Evolutionary conservation across 1,140 invertebrate genomes (phyloP).

Genomic region (Leptonema lineaticorne): DNA sequence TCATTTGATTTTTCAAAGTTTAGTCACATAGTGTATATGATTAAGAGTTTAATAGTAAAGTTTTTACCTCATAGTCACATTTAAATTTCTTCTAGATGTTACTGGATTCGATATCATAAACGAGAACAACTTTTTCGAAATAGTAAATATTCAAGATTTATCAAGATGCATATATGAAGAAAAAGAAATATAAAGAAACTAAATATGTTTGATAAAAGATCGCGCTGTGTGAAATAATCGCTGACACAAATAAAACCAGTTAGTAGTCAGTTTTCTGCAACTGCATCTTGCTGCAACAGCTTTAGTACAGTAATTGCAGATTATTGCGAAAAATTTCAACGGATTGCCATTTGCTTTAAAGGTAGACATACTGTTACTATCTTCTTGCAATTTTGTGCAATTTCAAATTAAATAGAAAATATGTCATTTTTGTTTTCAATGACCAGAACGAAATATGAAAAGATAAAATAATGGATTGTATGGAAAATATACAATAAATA

Average conservation of each 20-base stretch:
- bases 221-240: too few relatives aligned
- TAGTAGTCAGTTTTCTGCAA: background rate
- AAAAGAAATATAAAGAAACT: background rate
- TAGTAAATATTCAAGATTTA: background rate
- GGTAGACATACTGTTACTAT: too few relatives aligned
- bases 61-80: background rate
- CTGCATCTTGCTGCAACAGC: conserved; percentile 1
- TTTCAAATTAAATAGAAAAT: background rate
- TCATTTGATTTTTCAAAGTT: too few relatives aligned
- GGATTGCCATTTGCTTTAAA: too few relatives aligned
- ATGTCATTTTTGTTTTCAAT: background rate
- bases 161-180: background rate
- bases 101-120: background rate
- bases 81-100: background rate
- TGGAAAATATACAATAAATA: too few relatives aligned
- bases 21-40: too few relatives aligned
- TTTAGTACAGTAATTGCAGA: background rate
- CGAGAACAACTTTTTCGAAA: too few relatives aligned
- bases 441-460: too few relatives aligned
- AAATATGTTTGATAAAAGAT: too few relatives aligned
- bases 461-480: too few relatives aligned
- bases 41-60: too few relatives aligned
- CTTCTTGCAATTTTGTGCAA: background rate
- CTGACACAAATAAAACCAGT: conserved; percentile 16
- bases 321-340: conserved; percentile 7